Evolutionary conservation across 2,888 invertebrate species (phyloP), one percentile per base, ranked within the genome.

Genomic region (Zelleria hepariella): DNA sequence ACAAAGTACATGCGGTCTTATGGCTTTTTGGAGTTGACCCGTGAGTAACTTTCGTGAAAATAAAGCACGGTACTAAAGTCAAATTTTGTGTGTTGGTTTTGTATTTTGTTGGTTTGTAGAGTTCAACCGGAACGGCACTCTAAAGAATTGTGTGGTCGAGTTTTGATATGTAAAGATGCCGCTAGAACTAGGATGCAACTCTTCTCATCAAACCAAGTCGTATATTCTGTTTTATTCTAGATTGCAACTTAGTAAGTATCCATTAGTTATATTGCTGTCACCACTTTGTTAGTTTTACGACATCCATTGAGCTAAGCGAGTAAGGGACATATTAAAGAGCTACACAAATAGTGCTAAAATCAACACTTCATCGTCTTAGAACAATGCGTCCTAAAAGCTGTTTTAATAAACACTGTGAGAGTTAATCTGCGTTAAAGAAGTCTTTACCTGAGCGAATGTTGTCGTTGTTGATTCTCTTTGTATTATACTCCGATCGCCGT

Each of bases 401-500:
- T 42, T 42, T 42, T 42, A 42, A 42, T 42, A 42, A 42, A 42
- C 32, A 42, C 32, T 15, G 10, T 15, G 4, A 15, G 15, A 2
- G 32, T 42, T 15, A 42, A 15, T 3, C 32, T n/a, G n/a, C 32
- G 15, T 42, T 15, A 42, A 42, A 15, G 10, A 15, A 10, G 32
- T 10, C 10, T 42, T 42, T 42, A 42, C 32, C 32, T 49, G 47
- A 54, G 4, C 32, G 32, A 42, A 42, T 42, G 32, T 15, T 42
- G 15, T 42, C 32, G 32, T 15, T 42, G 32, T 15, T 42, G 32
- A 15, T 42, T 15, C 61, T 32, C 49, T 60, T 69, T n/a, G n/a
- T n/a, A 63, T 81, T 74, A 61, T 82, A 78, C 64, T 82, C 78
- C 26, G 67, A 47, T 10, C 82, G 76, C 60, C 72, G 77, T 62